Base-by-base conservation (phyloP, 2,888 invertebrate species). In the Falcaria lacertinaria region DNA sequence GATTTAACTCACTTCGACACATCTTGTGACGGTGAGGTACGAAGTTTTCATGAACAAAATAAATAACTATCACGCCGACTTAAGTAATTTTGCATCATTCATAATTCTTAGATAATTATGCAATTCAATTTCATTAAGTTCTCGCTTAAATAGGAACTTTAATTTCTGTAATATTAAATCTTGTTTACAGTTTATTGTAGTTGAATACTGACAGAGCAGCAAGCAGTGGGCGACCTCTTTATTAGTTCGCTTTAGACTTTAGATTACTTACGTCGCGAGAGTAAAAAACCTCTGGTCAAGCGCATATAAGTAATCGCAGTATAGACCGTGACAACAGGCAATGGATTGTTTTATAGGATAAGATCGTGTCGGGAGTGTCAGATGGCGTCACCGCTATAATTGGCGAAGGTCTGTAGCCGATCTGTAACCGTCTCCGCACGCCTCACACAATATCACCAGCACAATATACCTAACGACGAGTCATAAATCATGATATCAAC, bases 381-480 rank as follows among this genome's bases (percentile, higher is more conserved):
- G 74, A 81, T 87, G 80, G 67, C 84, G 87, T 88, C 88, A 88
- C 66, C 87, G 84, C 86, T 85, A 84, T 80, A 79, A 75, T 61
- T 72, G 73, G 64, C 74, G 77, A 82, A 84, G 84, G 84, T 74
- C 81, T 67, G 72, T 55, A 19, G 49, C 47, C 45, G 59, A 54
- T 55, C 60, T 61, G 56, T 61, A 60, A 57, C 54, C 57, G 68
- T 57, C 58, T 52, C 57, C 57, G 56, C 57, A 48, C 60, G 56
- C 44, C 52, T 54, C 50, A 57, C 52, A 58, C n/a, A 53, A 57
- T 56, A 62, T 44, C 50, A 52, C 46, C 46, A 48, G 50, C 47
- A 43, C 51, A 44, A n/a, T 11, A 7, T 28, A 28, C 11, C 28
- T 28, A 28, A 53, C 35, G 39, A 39, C 43, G 58, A 61, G 57